Percentiles rank a stretch among this genome's conserved stretches.
Evolutionary conservation across 2,113 vertebrate genomes (phyloP).

Genomic region (Tinamus guttatus): DNA sequence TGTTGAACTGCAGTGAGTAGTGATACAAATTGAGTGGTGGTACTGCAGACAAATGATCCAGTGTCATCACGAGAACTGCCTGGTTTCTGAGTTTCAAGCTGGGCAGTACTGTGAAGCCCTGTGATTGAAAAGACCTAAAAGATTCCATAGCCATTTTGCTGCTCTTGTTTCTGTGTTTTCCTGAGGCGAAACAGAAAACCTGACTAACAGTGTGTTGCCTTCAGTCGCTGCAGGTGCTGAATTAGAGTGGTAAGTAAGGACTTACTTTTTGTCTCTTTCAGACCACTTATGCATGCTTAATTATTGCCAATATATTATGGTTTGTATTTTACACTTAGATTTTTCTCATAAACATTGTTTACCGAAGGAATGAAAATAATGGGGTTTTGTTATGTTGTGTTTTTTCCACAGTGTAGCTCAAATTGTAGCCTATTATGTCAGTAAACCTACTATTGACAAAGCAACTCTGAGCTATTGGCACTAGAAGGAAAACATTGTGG

Average conservation of each 20-base stretch:
- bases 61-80: background rate
- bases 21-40: background rate
- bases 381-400: too few relatives aligned
- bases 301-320: background rate
- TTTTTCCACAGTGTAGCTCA: background rate
- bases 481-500: background rate
- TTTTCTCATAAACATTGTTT: background rate
- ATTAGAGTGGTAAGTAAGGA: background rate
- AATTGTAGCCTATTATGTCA: fast-evolving
- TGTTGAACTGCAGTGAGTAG: background rate
- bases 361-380: background rate
- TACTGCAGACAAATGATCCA: background rate
- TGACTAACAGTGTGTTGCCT: background rate
- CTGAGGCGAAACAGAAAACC: background rate
- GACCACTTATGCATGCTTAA: background rate
- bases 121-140: background rate
- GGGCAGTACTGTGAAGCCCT: background rate
- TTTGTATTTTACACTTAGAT: background rate
- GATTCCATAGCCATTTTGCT: background rate
- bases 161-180: background rate
- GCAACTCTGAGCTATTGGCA: background rate
- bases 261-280: background rate
- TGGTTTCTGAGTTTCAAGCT: background rate
- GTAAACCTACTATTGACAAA: background rate
- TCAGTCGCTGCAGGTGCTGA: background rate